Evolutionary conservation across 1,140 invertebrate genomes (phyloP).

Genomic region (Euura lappo): DNA sequence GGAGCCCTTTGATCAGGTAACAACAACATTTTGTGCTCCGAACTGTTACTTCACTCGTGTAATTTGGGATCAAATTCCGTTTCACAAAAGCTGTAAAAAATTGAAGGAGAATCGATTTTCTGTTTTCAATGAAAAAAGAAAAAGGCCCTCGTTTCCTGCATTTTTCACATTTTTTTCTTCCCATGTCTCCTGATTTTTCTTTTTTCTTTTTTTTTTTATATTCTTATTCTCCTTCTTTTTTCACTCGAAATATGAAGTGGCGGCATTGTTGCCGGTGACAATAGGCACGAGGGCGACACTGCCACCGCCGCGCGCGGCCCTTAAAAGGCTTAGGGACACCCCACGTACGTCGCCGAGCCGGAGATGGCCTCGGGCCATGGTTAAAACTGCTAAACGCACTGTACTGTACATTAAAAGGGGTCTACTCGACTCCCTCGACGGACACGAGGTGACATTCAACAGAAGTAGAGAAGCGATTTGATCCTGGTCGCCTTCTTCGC

Average conservation of each 20-base stretch:
- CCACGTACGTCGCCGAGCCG: background rate
- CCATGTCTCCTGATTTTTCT: background rate
- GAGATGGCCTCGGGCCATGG: background rate
- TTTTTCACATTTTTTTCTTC: slow-evolving; percentile 9
- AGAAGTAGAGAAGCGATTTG: background rate
- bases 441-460: background rate
- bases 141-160: background rate
- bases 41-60: too few relatives aligned
- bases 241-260: slow-evolving; percentile 16
- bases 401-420: slow-evolving; percentile 7
- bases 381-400: slow-evolving; percentile 7
- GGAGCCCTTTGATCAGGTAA: too few relatives aligned
- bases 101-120: slow-evolving; percentile 7
- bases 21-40: too few relatives aligned
- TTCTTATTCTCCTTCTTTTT: background rate
- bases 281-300: slow-evolving; percentile 4
- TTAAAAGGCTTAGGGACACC: slow-evolving; percentile 8
- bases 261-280: slow-evolving; percentile 7
- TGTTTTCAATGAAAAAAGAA: background rate
- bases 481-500: too few relatives aligned
- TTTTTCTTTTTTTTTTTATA: background rate
- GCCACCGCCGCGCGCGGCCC: background rate
- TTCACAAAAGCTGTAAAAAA: background rate
- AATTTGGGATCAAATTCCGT: too few relatives aligned
- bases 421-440: background rate